Evolutionary conservation across 2,113 vertebrate genomes (phyloP).

Genomic region (Poicephalus meyeri): DNA sequence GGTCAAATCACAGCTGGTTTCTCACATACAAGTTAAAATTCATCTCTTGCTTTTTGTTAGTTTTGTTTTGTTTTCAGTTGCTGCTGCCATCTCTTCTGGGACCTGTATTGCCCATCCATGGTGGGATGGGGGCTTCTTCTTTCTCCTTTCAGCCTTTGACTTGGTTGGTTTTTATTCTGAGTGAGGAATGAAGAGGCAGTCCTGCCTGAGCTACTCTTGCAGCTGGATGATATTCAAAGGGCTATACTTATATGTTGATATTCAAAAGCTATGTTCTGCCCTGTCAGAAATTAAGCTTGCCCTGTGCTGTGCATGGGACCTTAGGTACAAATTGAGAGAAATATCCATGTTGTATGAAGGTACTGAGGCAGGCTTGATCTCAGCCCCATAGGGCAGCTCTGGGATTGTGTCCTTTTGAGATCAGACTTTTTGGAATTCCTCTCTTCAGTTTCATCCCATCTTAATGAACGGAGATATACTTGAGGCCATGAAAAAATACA

Average conservation of each 20-base stretch:
- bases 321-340: not conserved
- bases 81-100: not conserved
- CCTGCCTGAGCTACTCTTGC: not conserved
- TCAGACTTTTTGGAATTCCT: not conserved
- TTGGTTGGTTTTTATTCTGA: not conserved
- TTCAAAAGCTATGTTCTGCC: not conserved
- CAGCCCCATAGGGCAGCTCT: not conserved
- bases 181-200: not conserved
- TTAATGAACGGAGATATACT: not conserved
- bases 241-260: accelerated
- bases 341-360: not conserved
- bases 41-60: not conserved
- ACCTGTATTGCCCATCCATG: accelerated
- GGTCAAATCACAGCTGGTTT: not conserved
- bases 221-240: not conserved
- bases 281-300: not conserved
- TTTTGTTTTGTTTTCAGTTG: not conserved
- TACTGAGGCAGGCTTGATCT: not conserved
- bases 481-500: not conserved
- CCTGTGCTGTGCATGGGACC: not conserved
- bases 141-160: not conserved
- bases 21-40: not conserved
- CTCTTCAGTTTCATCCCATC: not conserved
- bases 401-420: not conserved
- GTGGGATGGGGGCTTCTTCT: not conserved